These are phyloP conservation scores for Oceanodroma tethys DNA, from an alignment of 2,113 vertebrate species.

Conservation along the genomic window DNA sequence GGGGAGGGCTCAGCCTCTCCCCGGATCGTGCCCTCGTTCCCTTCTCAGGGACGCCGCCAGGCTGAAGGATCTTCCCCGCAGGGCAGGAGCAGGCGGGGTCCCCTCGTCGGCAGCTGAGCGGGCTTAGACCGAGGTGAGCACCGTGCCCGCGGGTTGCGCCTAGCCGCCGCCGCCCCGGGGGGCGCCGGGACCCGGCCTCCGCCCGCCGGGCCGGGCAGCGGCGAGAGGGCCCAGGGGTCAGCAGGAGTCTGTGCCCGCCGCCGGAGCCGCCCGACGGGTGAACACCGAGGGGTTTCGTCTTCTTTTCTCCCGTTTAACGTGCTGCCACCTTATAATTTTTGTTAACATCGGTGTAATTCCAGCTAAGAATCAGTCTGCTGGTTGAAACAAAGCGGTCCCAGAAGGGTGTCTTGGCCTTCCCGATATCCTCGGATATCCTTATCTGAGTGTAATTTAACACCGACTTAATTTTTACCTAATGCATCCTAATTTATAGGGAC, in stretches of 20 bases:
- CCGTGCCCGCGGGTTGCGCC: no score
- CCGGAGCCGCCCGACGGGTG: no score
- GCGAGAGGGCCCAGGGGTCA: neutral
- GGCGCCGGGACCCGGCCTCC: neutral
- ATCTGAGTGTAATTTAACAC: neutral
- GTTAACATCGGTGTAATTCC: neutral
- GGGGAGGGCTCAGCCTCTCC: neutral
- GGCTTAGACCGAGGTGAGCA: neutral
- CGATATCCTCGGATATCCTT: neutral
- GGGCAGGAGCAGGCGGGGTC: neutral
- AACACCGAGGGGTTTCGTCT: neutral
- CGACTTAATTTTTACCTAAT: neutral
- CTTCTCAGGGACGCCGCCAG: neutral
- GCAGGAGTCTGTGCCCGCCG: neutral
- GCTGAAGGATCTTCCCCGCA: neutral
- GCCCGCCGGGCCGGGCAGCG: neutral
- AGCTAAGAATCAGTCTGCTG: neutral
- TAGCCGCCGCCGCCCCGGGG: neutral
- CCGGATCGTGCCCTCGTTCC: neutral
- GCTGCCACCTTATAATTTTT: neutral
- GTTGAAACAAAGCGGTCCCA: neutral
- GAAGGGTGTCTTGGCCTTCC: neutral
- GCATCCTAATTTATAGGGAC: neutral
- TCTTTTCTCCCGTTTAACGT: rapidly evolving
- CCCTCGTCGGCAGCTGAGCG: neutral